These are phyloP conservation scores for Hydropotes inermis DNA, from an alignment of 2,113 vertebrate species.

Conservation along the genomic window DNA sequence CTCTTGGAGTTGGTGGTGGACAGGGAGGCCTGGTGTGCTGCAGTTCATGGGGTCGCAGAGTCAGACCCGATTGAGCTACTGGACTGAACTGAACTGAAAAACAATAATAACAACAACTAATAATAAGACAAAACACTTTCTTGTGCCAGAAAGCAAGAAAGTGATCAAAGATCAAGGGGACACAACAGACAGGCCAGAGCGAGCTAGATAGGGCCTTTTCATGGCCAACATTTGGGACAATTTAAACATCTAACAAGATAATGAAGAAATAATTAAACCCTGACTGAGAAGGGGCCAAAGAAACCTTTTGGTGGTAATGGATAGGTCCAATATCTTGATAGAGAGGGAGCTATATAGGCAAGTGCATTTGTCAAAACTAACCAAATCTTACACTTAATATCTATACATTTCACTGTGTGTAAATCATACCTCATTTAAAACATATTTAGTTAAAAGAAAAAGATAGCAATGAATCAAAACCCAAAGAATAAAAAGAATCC, in stretches of 20 bases:
- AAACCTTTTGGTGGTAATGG: neutral
- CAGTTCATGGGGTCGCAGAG: no score
- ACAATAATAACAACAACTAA: neutral
- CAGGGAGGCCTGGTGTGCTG: no score
- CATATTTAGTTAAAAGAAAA: neutral
- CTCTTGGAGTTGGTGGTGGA: no score
- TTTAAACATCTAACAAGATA: constrained; percentile 31
- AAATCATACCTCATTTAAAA: neutral
- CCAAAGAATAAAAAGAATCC: neutral
- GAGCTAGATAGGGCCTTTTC: neutral
- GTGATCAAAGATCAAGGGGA: neutral
- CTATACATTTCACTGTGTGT: neutral
- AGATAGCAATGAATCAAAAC: neutral
- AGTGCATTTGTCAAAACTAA: neutral
- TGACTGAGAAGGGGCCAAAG: neutral
- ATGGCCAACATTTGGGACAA: neutral
- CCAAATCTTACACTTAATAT: neutral
- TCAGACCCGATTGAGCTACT: no score
- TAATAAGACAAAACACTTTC: neutral
- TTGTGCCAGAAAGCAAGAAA: neutral
- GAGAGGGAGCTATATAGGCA: neutral
- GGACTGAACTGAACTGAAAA: neutral
- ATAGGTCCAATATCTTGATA: neutral
- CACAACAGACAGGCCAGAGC: neutral
- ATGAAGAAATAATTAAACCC: neutral